Evolutionary conservation across 2,888 invertebrate species (phyloP), one percentile per base, ranked within the genome.

Genomic region (Cynaeus angustus): DNA sequence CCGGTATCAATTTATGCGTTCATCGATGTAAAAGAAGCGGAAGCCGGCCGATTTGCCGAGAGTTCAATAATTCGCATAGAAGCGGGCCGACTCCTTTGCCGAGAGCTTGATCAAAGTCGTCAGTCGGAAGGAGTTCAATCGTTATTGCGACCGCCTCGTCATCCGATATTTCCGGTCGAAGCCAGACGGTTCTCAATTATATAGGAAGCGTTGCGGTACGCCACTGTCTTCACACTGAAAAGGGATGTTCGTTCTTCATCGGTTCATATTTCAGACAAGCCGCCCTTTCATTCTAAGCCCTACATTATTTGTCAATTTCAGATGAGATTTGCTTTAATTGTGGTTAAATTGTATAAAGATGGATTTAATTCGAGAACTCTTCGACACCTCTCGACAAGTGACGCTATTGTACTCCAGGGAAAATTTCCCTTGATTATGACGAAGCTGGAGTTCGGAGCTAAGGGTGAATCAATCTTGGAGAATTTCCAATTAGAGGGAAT

Each of bases 121-220:
- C 71, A 64, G 70, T 75, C 75, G 73, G 74, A 75, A 75, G 70
- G 67, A 74, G 75, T 73, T 75, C 75, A 74, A 75, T 75, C 75
- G 75, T 74, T 74, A 74, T 75, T 75, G 74, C 74, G 69, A 71
- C 74, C 72, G 73, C 56, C 73, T 73, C 73, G 75, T 74, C 74
- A 74, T 74, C 68, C 66, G 72, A 75, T 70, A 75, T 74, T 72
- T 75, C 75, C 75, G 75, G 74, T 62, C 61, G 59, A 43, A 59
- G 56, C 65, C 71, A 71, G 74, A 71, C 70, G 68, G 67, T 28
- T 64, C 70, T 70, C 70, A 66, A 70, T 70, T 70, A 66, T 53
- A 70, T 61, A 48, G 70, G 66, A 66, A 70, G 50, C 70, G 61
- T 53, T 58, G 69, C 52, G 58, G 67, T 69, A 43, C 58, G 58